These are phyloP conservation scores for Platyscapa corneri DNA, from an alignment of 1,140 invertebrate genomes.

Conservation along the genomic window DNA sequence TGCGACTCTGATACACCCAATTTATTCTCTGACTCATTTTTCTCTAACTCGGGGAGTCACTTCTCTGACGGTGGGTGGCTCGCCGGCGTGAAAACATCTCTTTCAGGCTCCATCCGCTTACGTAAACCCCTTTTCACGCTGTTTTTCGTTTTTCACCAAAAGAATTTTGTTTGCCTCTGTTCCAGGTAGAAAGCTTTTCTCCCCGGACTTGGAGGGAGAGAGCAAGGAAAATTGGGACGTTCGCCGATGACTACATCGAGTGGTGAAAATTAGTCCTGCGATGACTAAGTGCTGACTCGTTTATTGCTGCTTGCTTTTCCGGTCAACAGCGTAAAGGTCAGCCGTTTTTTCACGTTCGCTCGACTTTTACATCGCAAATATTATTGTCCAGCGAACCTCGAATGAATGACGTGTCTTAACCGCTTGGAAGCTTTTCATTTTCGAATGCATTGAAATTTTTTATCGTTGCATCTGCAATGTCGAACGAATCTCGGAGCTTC, in stretches of 20 bases:
- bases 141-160: constrained; percentile 16
- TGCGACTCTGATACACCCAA: not conserved
- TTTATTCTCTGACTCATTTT: constrained; percentile 18
- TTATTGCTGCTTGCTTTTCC: not conserved
- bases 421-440: too few species aligned
- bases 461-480: too few species aligned
- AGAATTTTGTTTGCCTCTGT: not conserved
- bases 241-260: not conserved
- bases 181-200: constrained; percentile 12
- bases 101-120: not conserved
- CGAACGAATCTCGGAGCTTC: too few species aligned
- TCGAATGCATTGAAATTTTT: too few species aligned
- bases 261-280: constrained; percentile 7
- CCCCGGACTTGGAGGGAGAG: not conserved
- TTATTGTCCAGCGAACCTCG: too few species aligned
- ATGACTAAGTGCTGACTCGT: not conserved
- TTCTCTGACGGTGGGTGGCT: too few species aligned
- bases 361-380: not conserved
- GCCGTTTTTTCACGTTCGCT: not conserved
- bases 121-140: constrained; percentile 5
- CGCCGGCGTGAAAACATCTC: not conserved
- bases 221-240: not conserved
- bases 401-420: too few species aligned
- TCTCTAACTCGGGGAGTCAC: too few species aligned
- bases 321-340: not conserved